These are phyloP conservation scores for Drosophila navojoa DNA, from an alignment of 1,140 invertebrate species.

Conservation along the genomic window DNA sequence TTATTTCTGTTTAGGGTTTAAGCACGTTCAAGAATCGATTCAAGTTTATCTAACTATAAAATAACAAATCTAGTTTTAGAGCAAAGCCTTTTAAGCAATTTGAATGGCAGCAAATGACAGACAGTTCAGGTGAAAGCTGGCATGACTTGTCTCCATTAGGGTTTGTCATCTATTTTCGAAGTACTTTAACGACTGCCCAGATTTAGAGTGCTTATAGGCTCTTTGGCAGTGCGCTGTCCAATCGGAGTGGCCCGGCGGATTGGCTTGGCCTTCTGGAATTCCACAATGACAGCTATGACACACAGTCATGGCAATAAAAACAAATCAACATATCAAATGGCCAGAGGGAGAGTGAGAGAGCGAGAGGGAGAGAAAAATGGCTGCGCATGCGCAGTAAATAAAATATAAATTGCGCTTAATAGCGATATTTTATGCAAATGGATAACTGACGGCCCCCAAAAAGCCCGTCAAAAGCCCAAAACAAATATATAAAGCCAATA, in stretches of 20 bases:
- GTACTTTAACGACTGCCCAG: not conserved
- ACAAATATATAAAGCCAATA: not conserved
- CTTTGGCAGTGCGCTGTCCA: not conserved
- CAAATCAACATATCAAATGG: constrained; percentile 3
- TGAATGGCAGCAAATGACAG: no score
- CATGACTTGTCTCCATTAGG: no score
- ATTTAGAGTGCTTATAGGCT: not conserved
- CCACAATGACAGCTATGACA: constrained; percentile 30
- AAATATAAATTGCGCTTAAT: constrained; percentile 77
- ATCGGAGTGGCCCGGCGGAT: not conserved
- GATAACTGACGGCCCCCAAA: constrained; percentile 35
- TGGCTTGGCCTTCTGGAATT: constrained; percentile 50
- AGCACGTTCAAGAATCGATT: no score
- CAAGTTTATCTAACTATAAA: no score
- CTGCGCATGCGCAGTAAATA: constrained; percentile 73
- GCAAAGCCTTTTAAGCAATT: no score
- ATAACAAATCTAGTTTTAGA: no score
- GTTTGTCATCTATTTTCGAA: no score
- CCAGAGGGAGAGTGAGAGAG: not conserved
- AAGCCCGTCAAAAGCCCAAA: constrained; percentile 2
- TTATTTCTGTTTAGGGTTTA: no score
- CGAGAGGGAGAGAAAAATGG: constrained; percentile 50
- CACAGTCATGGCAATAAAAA: constrained; percentile 30
- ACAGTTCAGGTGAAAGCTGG: no score
- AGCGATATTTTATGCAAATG: constrained; percentile 77